These are phyloP conservation scores for Schizopygopsis malacanthus DNA, from an alignment of 2,797 vertebrate species.

Conservation along the genomic window DNA sequence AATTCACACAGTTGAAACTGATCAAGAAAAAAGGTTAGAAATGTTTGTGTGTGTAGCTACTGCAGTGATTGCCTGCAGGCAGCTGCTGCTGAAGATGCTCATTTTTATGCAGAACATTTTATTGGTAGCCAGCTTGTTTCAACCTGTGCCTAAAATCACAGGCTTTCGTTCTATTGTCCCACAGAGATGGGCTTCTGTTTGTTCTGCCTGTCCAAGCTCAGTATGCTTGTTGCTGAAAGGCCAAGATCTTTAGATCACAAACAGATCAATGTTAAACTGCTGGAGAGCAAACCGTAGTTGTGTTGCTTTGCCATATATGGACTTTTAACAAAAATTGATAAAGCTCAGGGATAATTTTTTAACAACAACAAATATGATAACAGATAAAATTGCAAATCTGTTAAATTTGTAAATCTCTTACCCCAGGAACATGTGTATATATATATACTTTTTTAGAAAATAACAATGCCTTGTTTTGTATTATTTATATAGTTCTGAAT, in stretches of 20 bases:
- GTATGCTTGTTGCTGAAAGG: neutral
- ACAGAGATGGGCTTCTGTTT: neutral
- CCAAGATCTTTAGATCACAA: neutral
- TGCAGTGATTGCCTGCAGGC: neutral
- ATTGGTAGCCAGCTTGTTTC: neutral
- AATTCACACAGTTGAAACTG: neutral
- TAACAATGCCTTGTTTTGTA: too few relatives aligned
- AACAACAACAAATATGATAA: neutral
- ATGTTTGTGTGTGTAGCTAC: neutral
- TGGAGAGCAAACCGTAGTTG: neutral
- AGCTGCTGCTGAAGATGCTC: neutral
- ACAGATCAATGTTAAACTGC: neutral
- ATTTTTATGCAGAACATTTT: slow-evolving; percentile 26
- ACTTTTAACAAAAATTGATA: neutral
- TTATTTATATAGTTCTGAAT: neutral
- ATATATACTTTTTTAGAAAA: too few relatives aligned
- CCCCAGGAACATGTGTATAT: too few relatives aligned
- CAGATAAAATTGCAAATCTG: neutral
- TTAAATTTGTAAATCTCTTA: neutral
- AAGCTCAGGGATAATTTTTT: neutral
- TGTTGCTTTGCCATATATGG: neutral
- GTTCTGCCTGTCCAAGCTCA: neutral
- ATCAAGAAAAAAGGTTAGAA: neutral
- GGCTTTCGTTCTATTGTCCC: neutral
- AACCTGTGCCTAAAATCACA: slow-evolving; percentile 20